phyloP scores from a whole-genome alignment of 2,113 vertebrate genomes.

The Zosterops lateralis region DNA sequence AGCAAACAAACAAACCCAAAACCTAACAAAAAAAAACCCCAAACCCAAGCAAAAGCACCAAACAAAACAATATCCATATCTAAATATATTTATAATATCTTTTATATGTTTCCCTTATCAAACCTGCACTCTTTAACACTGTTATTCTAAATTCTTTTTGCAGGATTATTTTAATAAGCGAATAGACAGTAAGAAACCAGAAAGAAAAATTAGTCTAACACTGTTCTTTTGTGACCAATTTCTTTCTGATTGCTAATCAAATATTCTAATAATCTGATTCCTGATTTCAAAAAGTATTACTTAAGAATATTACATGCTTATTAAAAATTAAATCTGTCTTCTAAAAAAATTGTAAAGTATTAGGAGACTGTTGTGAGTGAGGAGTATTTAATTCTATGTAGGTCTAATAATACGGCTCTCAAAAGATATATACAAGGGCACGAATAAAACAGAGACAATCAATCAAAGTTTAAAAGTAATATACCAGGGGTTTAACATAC shows the following conservation, averaged over 20 bases:
- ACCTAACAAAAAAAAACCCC: background rate
- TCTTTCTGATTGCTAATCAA: background rate
- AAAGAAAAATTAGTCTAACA: background rate
- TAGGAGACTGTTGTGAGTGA: background rate
- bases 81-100: background rate
- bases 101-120: background rate
- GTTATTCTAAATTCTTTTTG: background rate
- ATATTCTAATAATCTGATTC: background rate
- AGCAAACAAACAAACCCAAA: background rate
- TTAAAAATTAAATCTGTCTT: background rate
- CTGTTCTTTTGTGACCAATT: background rate
- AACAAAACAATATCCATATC: background rate
- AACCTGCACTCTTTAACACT: background rate
- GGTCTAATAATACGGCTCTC: background rate
- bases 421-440: background rate
- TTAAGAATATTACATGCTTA: background rate
- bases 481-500: slow-evolving; percentile 36
- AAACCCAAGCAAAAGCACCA: background rate
- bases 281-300: background rate
- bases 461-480: slow-evolving; percentile 61
- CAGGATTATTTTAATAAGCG: background rate
- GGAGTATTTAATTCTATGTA: background rate
- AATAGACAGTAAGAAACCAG: background rate
- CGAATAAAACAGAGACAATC: slow-evolving; percentile 52
- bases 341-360: background rate